Evolutionary conservation across 1,140 invertebrate genomes (phyloP).

Genomic region (Uloborus diversus): DNA sequence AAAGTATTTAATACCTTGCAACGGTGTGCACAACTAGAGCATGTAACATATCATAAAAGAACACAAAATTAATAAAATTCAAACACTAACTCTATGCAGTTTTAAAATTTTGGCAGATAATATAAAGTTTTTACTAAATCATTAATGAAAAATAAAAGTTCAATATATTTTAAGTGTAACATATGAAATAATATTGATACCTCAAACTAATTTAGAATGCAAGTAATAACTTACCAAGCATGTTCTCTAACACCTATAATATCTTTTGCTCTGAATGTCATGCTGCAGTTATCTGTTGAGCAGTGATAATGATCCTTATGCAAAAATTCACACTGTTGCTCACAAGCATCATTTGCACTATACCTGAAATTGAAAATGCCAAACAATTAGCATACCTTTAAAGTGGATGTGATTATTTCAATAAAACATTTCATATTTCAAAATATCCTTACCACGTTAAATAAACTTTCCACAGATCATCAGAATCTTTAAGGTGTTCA

Average conservation of each 20-base stretch:
- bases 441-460: conserved; percentile 67
- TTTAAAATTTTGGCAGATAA: background rate
- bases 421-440: background rate
- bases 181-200: too few relatives aligned
- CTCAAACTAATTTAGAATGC: too few relatives aligned
- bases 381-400: background rate
- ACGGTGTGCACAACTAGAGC: conserved; percentile 34
- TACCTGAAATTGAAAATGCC: conserved; percentile 61
- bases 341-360: conserved; percentile 70
- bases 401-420: too few relatives aligned
- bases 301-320: conserved; percentile 84
- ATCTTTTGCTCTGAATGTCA: conserved; percentile 76
- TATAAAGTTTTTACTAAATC: too few relatives aligned
- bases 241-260: conserved; percentile 79
- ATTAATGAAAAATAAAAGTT: too few relatives aligned
- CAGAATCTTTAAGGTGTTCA: conserved; percentile 60
- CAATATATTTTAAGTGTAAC: too few relatives aligned
- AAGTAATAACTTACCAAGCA: conserved; percentile 70
- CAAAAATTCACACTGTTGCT: conserved; percentile 75
- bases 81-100: background rate
- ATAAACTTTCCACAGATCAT: conserved; percentile 73
- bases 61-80: background rate
- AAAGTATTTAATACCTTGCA: background rate
- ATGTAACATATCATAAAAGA: background rate
- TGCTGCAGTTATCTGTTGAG: conserved; percentile 70